Percentiles rank a stretch among this genome's conserved stretches.
Evolutionary conservation across 2,113 vertebrate species (phyloP).

Genomic region (Sula dactylatra): DNA sequence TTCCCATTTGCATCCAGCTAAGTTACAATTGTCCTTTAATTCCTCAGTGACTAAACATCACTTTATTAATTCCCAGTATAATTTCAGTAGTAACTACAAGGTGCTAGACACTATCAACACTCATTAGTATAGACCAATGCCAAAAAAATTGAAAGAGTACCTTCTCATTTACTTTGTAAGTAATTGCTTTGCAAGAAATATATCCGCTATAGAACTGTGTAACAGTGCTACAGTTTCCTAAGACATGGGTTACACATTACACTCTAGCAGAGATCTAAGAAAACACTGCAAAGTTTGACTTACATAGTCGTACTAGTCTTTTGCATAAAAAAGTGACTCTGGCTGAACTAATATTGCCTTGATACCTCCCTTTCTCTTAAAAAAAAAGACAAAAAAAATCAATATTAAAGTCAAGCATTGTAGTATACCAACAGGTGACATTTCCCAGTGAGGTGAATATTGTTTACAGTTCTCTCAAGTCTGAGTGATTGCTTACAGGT

Average conservation of each 20-base stretch:
- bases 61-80: not conserved
- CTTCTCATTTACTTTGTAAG: not conserved
- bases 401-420: not conserved
- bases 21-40: not conserved
- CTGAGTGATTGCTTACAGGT: constrained; percentile 22
- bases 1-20: not conserved
- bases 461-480: not conserved
- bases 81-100: not conserved
- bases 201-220: not conserved
- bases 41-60: not conserved
- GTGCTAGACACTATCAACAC: not conserved
- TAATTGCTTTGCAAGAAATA: not conserved
- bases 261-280: not conserved
- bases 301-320: not conserved
- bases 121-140: not conserved
- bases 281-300: not conserved
- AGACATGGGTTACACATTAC: not conserved
- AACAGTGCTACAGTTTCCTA: not conserved
- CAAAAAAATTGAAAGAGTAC: not conserved
- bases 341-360: not conserved
- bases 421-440: not conserved
- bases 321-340: not conserved
- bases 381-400: not conserved
- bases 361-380: not conserved
- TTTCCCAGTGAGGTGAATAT: not conserved